Percentiles rank a stretch among this genome's conserved stretches.
Conservation (phyloP, 2,113 vertebrate genomes). For the Eublepharis macularius region DNA sequence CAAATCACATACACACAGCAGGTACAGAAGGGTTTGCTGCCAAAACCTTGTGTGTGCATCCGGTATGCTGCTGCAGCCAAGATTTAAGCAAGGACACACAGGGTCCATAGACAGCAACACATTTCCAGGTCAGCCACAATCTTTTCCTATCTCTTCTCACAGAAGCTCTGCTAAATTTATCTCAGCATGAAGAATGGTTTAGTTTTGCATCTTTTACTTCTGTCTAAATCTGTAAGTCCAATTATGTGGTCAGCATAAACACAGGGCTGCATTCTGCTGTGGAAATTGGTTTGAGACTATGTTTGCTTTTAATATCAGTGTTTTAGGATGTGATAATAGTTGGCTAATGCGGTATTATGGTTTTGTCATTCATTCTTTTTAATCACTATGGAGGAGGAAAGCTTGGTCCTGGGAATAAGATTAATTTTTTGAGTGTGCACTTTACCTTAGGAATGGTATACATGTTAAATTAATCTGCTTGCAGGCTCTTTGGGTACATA, state of each 20-base stretch:
- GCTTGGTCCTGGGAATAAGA: not conserved
- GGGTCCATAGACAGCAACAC: not conserved
- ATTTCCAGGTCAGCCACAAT: not conserved
- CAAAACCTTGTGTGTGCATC: accelerated
- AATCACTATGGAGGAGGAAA: not conserved
- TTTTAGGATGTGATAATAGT: not conserved
- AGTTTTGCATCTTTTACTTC: slow-evolving; percentile 16
- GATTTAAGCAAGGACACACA: not conserved
- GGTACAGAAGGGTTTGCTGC: accelerated
- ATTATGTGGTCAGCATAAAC: not conserved
- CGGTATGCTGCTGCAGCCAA: not conserved
- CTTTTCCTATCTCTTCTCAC: not conserved
- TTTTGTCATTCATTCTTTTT: not conserved
- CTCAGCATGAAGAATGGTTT: slow-evolving; percentile 8
- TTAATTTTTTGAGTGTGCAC: not conserved
- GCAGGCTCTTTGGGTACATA: not conserved
- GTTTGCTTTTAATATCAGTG: not conserved
- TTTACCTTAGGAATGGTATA: not conserved
- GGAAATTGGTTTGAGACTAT: not conserved
- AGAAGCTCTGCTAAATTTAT: not conserved
- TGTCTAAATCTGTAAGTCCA: not conserved
- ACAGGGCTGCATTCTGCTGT: accelerated
- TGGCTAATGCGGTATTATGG: not conserved
- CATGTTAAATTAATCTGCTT: not conserved
- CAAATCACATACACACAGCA: not conserved